Base-by-base conservation (phyloP, 2,113 vertebrate genomes). In the Rhinogobius similis region DNA sequence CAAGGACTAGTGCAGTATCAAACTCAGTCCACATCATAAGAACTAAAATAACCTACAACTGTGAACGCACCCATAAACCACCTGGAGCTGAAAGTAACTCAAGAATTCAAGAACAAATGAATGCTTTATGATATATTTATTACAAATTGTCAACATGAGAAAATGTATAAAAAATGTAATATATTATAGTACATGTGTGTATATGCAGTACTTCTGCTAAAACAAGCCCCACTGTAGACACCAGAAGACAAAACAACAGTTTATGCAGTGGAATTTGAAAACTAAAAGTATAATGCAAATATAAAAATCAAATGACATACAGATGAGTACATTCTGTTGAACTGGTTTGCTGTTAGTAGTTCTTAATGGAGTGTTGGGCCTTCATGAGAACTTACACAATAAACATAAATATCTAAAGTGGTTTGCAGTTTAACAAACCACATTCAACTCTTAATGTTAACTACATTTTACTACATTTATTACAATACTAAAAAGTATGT, bases 121-220 rank as follows among this genome's bases (percentile, higher is more conserved):
- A 61, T 20, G 20, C 18, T 36, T 14, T 6, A 38, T 61, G 20
- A 61, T 36, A 36, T n/a, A n/a, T 61, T 61, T 61, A 61, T 38
- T 61, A 61, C 58, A 61, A 61, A 36, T n/a, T n/a, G 29, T 36
- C 27, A 66, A 76, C 73, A 46, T 65, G 68, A 9, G 18, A 10
- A 72, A 36, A 65, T 10, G 16, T 71, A 50, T 80, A 52, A 62
- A n/a, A 43, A 81, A 53, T 65, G 72, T 11, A 71, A 61, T 29
- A 61, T n/a, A n/a, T 58, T 14, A 55, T 14, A 13, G 52, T 55
- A 26, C 21, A 55, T 52, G n/a, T 23, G n/a, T 14, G 23, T 14
- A n/a, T 21, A 26, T 5, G 52, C 52, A 5, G 52, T 55, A 5
- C 46, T 46, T 3, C 16, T 20, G 44, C 44, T 46, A 46, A 46